Evolutionary conservation across 1,140 invertebrate species (phyloP).

Genomic region (Bactericera cockerelli): DNA sequence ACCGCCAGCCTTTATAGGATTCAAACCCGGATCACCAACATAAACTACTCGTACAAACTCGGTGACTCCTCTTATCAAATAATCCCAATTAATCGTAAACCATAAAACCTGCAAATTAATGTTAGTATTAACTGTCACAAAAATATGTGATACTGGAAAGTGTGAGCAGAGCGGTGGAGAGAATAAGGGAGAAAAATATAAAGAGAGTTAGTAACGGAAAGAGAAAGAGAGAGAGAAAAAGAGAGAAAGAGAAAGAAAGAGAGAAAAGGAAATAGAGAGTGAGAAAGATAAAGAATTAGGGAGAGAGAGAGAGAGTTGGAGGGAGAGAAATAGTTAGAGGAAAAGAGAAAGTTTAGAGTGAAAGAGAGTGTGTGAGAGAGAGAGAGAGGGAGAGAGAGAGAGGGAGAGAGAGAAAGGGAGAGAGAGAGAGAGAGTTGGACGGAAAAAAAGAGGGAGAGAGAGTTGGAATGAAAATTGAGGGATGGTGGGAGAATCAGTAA

Average conservation of each 20-base stretch:
- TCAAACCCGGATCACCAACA: too few species aligned
- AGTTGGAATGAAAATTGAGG: conserved; percentile 13
- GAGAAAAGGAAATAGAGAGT: conserved; percentile 19
- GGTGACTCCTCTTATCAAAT: too few species aligned
- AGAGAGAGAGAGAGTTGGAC: conserved; percentile 15
- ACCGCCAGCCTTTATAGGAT: too few species aligned
- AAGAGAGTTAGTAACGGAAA: neutral
- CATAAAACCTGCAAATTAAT: too few species aligned
- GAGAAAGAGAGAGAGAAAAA: conserved; percentile 11
- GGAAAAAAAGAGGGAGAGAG: conserved; percentile 15
- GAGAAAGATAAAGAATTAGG: conserved; percentile 8
- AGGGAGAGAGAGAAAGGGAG: conserved; percentile 13
- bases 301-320: conserved; percentile 9
- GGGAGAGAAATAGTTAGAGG: conserved; percentile 10
- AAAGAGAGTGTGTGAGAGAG: conserved; percentile 15
- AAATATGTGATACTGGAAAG: too few species aligned
- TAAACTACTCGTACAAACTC: too few species aligned
- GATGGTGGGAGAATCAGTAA: conserved; percentile 1
- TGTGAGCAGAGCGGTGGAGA: neutral
- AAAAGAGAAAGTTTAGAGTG: too few species aligned
- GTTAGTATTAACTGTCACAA: neutral
- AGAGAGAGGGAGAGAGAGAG: conserved; percentile 15
- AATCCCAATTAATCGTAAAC: too few species aligned
- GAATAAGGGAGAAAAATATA: too few species aligned
- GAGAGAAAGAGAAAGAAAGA: conserved; percentile 22